A percentile compares a stretch with the other conserved stretches of the same genome.
Evolutionary conservation across 2,797 vertebrate species (phyloP).

Genomic region (Melanogrammus aeglefinus): DNA sequence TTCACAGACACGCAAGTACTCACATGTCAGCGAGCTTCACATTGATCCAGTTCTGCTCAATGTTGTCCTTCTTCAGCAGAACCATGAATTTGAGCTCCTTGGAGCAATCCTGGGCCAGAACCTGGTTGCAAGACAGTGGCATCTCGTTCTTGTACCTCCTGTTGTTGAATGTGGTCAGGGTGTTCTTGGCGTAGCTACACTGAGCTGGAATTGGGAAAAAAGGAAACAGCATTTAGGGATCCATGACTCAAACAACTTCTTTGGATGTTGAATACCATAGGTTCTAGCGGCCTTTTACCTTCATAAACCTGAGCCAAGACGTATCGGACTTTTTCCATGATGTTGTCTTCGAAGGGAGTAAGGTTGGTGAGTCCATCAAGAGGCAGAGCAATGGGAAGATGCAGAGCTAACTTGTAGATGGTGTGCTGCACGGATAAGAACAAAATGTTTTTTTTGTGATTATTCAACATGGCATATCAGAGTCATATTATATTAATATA

Average conservation of each 20-base stretch:
- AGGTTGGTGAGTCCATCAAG: slow-evolving; percentile 16
- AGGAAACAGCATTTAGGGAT: background rate
- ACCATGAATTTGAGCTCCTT: slow-evolving; percentile 71
- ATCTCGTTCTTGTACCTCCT: slow-evolving; percentile 58
- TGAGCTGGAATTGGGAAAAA: slow-evolving; percentile 14
- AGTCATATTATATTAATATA: background rate
- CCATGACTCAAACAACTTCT: background rate
- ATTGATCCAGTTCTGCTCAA: slow-evolving; percentile 52
- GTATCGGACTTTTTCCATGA: slow-evolving; percentile 18
- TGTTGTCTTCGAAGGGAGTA: slow-evolving; percentile 14
- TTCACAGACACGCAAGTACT: slow-evolving; percentile 29
- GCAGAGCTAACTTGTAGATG: slow-evolving; percentile 27
- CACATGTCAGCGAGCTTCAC: slow-evolving; percentile 60
- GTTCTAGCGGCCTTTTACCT: slow-evolving; percentile 21
- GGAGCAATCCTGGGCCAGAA: slow-evolving; percentile 72
- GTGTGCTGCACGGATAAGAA: slow-evolving; percentile 32
- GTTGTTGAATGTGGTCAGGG: slow-evolving; percentile 67
- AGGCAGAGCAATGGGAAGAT: slow-evolving; percentile 37
- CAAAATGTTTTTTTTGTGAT: background rate
- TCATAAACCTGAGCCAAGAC: slow-evolving; percentile 23
- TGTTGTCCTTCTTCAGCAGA: slow-evolving; percentile 54
- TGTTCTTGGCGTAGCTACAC: slow-evolving; percentile 52
- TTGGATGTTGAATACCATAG: background rate
- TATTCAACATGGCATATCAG: background rate
- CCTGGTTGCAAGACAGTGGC: slow-evolving; percentile 65